phyloP scores from a whole-genome alignment of 2,797 vertebrate species.

The Lacerta viridis region DNA sequence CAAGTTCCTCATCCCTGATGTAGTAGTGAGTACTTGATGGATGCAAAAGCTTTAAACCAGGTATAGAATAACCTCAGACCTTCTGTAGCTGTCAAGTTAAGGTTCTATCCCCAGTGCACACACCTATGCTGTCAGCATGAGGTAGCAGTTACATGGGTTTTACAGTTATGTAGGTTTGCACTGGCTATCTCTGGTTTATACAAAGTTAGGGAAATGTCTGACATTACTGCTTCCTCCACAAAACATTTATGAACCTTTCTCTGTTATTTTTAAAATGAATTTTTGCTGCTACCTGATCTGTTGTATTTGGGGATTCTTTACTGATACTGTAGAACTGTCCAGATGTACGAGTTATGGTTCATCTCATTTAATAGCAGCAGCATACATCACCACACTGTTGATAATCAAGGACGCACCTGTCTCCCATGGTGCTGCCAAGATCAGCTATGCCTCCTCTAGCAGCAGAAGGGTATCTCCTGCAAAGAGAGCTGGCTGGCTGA shows the following conservation, averaged over 20 bases:
- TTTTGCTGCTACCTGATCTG: conserved; percentile 24
- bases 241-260: conserved; percentile 6
- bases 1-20: neutral
- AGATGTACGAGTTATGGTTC: conserved; percentile 65
- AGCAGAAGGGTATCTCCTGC: neutral
- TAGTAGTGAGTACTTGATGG: neutral
- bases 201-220: neutral
- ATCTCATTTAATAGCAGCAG: conserved; percentile 51
- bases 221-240: neutral
- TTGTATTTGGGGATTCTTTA: conserved; percentile 27
- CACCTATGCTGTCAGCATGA: too few relatives aligned
- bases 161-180: neutral
- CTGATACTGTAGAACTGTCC: conserved; percentile 26
- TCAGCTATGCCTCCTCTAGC: conserved; percentile 3
- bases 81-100: neutral
- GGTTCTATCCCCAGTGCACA: neutral
- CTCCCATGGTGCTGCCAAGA: conserved; percentile 40
- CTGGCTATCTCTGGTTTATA: neutral
- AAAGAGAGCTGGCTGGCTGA: neutral
- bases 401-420: conserved; percentile 64
- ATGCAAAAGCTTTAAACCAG: neutral
- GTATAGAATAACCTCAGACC: neutral
- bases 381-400: conserved; percentile 61
- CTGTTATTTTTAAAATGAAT: neutral
- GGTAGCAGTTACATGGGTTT: neutral